Percentiles rank a stretch among this genome's conserved stretches.
phyloP scores from a whole-genome alignment of 2,888 invertebrate species.

The Thera britannica region DNA sequence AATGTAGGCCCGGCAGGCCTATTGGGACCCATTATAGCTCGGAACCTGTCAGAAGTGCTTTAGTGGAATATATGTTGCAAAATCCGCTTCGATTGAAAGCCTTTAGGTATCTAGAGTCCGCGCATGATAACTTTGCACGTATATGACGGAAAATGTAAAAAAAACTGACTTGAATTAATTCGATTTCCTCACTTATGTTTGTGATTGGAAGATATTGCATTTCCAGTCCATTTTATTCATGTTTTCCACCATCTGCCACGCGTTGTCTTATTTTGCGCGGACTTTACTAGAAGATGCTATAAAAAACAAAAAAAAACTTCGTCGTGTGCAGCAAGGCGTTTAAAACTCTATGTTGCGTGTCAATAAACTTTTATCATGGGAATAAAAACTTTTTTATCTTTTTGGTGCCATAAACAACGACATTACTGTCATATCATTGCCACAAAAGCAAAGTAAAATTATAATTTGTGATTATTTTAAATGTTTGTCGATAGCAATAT shows the following conservation, averaged over 20 bases:
- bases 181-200: too few species aligned
- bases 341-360: not conserved
- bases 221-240: too few species aligned
- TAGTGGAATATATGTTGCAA: not conserved
- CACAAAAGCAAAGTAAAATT: not conserved
- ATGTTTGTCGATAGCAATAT: conserved; percentile 3
- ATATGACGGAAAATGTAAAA: too few species aligned
- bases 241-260: too few species aligned
- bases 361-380: not conserved
- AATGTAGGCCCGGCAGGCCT: not conserved
- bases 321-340: too few species aligned
- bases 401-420: not conserved
- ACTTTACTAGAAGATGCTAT: conserved; percentile 1
- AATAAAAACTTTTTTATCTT: not conserved
- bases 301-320: not conserved
- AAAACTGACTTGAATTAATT: too few species aligned
- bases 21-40: conserved; percentile 8
- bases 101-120: too few species aligned
- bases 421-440: not conserved
- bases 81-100: conserved; percentile 5
- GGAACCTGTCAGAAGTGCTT: conserved; percentile 12
- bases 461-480: not conserved
- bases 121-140: too few species aligned
- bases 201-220: too few species aligned
- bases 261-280: too few species aligned